Evolutionary conservation across 1,140 invertebrate species (phyloP), one percentile per base, ranked within the genome.

Genomic region (Drosophila hydei): DNA sequence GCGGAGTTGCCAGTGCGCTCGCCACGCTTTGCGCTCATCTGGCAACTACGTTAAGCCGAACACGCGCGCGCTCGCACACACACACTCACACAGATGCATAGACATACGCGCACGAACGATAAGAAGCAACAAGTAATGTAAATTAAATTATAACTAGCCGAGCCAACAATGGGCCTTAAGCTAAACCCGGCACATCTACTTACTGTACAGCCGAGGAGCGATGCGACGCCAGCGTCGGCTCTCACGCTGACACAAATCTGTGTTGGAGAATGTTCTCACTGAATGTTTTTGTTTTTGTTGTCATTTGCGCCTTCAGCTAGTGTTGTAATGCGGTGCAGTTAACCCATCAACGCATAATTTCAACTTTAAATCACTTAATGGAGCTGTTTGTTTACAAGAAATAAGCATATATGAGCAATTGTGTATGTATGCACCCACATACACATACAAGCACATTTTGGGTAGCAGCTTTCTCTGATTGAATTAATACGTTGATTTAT

Each of bases 401-500:
- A 54, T 56, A 14, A 18, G 23, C 14, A 45, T 58, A 45, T 30
- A 54, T 36, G 19, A 3, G 2, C 33, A 11, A 21, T 12, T 3
- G 14, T 14, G 27, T 40, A n/a, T 40, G 14, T 40, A 14, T 5
- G 38, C 38, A 21, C 43, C 11, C 18, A 45, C 11, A 45, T n/a
- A n/a, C n/a, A n/a, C n/a, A n/a, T n/a, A n/a, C 38, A 33, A 30
- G 51, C 18, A 56, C 62, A 69, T 77, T 77, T 80, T 69, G 73
- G 74, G 63, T 74, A 71, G 68, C 33, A 62, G 70, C 61, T 74
- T 70, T 70, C 61, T 75, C 55, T 77, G 78, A 87, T 87, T 87
- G 83, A 88, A 88, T 88, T 88, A 89, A 89, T 88, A 63, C 62
- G 62, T 64, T 84, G 72, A 88, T 83, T 84, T 88, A 83, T 89